phyloP scores from a whole-genome alignment of 2,797 vertebrate genomes.

The Muraenolepis orangiensis region DNA sequence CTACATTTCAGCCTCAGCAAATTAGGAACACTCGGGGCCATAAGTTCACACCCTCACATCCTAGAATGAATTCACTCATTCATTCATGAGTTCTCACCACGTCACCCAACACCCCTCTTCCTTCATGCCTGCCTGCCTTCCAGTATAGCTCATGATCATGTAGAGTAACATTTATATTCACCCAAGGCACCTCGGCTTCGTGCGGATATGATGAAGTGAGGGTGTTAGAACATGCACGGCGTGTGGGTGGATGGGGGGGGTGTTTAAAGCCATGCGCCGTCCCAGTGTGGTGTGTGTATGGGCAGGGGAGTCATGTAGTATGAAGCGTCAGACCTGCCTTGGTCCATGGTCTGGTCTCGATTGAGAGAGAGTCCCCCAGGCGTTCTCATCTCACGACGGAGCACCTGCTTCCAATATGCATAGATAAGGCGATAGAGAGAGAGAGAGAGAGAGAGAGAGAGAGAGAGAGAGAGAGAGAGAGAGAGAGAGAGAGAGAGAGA shows the following conservation, averaged over 20 bases:
- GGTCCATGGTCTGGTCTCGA: slow-evolving; percentile 70
- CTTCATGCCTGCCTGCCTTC: too few species aligned
- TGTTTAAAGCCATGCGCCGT: slow-evolving; percentile 53
- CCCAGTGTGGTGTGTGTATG: slow-evolving; percentile 56
- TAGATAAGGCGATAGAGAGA: too few species aligned
- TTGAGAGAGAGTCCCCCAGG: slow-evolving; percentile 61
- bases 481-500: too few species aligned
- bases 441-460: too few species aligned
- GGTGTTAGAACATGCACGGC: background rate
- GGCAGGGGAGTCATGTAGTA: slow-evolving; percentile 69
- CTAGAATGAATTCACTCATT: background rate
- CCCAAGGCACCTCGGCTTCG: slow-evolving; percentile 26
- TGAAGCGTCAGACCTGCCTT: too few species aligned
- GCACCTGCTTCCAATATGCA: too few species aligned
- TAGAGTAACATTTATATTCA: background rate
- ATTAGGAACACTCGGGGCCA: background rate
- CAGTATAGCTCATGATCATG: background rate
- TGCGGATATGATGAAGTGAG: too few species aligned
- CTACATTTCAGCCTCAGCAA: background rate
- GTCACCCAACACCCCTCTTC: too few species aligned
- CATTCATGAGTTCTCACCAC: too few species aligned
- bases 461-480: too few species aligned
- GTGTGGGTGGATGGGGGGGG: slow-evolving; percentile 31
- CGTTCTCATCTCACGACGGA: too few species aligned
- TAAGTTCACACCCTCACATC: background rate